Evolutionary conservation across 2,888 invertebrate genomes (phyloP).

Genomic region (Drosophila percnosoma): DNA sequence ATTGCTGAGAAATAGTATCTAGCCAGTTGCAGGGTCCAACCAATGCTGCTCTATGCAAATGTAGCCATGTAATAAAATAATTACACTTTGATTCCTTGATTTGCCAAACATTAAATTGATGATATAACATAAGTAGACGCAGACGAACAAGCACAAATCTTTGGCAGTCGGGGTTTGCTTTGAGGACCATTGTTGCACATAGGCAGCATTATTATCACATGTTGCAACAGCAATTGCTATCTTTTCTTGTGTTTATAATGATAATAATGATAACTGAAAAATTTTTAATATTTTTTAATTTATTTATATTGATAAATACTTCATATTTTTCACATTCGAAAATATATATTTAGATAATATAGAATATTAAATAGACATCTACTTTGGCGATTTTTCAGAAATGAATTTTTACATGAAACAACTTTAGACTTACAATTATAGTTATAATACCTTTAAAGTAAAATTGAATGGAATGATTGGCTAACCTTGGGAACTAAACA

Average conservation of each 20-base stretch:
- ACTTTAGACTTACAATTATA: not conserved
- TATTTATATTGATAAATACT: not conserved
- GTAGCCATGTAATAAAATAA: slow-evolving; percentile 64
- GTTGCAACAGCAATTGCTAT: too few species aligned
- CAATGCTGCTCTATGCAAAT: slow-evolving; percentile 65
- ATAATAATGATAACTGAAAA: not conserved
- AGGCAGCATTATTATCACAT: not conserved
- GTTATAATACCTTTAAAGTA: not conserved
- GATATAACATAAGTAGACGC: slow-evolving; percentile 1
- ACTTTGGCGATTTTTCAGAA: too few species aligned
- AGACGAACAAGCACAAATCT: not conserved
- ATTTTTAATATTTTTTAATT: not conserved
- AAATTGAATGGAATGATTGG: not conserved
- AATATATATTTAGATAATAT: not conserved
- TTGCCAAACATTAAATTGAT: slow-evolving; percentile 28
- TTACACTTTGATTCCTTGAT: slow-evolving; percentile 50
- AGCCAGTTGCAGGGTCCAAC: slow-evolving; percentile 26
- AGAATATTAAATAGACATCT: not conserved
- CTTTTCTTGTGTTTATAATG: too few species aligned
- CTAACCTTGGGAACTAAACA: not conserved
- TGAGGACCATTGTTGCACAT: not conserved
- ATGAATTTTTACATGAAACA: not conserved
- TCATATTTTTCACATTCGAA: not conserved
- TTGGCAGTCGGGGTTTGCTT: not conserved
- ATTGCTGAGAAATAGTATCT: slow-evolving; percentile 59